Percentiles rank a stretch among this genome's conserved stretches.
Evolutionary conservation across 1,140 invertebrate genomes (phyloP).

Genomic region (Drosophila prosaltans): DNA sequence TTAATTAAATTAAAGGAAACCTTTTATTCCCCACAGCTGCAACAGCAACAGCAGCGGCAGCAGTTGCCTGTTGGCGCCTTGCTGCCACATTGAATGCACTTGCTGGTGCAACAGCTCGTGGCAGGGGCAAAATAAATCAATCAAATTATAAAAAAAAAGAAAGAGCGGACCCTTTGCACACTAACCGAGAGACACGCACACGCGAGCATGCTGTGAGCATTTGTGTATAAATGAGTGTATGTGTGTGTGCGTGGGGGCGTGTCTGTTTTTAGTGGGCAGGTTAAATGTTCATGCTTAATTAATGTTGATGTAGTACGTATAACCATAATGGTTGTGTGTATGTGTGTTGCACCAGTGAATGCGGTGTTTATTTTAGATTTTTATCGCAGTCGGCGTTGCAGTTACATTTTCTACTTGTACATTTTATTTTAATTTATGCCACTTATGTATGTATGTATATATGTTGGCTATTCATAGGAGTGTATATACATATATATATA

Average conservation of each 20-base stretch:
- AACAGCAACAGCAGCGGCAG: too few species aligned
- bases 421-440: constrained; percentile 80
- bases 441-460: constrained; percentile 44
- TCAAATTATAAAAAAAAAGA: constrained; percentile 62
- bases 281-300: constrained; percentile 80
- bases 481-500: constrained; percentile 65
- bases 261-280: constrained; percentile 55
- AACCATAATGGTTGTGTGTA: constrained; percentile 16
- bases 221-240: constrained; percentile 19
- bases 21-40: constrained; percentile 29
- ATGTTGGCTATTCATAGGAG: constrained; percentile 39
- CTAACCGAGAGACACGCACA: constrained; percentile 31
- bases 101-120: constrained; percentile 22
- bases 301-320: constrained; percentile 61
- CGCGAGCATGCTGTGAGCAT: constrained; percentile 30
- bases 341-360: constrained; percentile 49
- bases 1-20: constrained; percentile 66
- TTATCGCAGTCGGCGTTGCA: constrained; percentile 68
- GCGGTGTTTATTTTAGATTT: constrained; percentile 76
- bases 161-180: constrained; percentile 38
- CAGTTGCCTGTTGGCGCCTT: constrained; percentile 43
- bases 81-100: constrained; percentile 6
- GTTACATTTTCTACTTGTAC: constrained; percentile 75
- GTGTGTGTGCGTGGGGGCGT: constrained; percentile 44
- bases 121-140: constrained; percentile 69